These are phyloP conservation scores for Tenualosa ilisha DNA, from an alignment of 2,797 vertebrate species.

Conservation along the genomic window DNA sequence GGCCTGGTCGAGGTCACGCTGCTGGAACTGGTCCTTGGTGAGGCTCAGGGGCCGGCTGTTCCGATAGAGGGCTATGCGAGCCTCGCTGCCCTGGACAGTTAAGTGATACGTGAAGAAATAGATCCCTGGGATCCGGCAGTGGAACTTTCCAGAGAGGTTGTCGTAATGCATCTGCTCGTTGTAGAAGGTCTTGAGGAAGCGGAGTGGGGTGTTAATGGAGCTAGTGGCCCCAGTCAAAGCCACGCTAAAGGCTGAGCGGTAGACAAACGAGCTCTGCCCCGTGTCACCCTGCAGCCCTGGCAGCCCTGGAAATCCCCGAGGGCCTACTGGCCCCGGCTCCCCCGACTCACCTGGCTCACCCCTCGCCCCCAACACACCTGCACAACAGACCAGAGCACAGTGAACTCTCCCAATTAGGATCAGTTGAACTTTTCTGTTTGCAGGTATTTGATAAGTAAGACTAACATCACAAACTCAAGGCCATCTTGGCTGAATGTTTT, in stretches of 20 bases:
- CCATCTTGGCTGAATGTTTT: neutral
- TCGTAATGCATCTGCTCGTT: conserved; percentile 80
- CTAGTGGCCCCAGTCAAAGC: conserved; percentile 63
- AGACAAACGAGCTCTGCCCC: conserved; percentile 66
- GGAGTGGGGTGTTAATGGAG: conserved; percentile 71
- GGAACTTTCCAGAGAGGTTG: conserved; percentile 77
- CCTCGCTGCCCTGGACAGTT: conserved; percentile 68
- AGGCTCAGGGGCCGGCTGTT: conserved; percentile 74
- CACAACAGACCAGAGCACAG: neutral
- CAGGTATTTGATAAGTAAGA: neutral
- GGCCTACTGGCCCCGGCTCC: conserved; percentile 57
- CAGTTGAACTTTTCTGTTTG: neutral
- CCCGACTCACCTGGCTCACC: conserved; percentile 67
- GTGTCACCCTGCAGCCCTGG: conserved; percentile 72
- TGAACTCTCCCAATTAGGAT: neutral
- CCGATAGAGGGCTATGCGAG: conserved; percentile 78
- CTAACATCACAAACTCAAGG: neutral
- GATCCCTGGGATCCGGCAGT: conserved; percentile 72
- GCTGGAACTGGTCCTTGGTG: conserved; percentile 79
- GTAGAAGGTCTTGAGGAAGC: conserved; percentile 82
- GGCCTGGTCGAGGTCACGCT: conserved; percentile 77
- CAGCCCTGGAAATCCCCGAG: conserved; percentile 68
- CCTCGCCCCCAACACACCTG: conserved; percentile 40
- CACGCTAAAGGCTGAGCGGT: conserved; percentile 81
- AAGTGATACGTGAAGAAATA: conserved; percentile 83